phyloP scores from a whole-genome alignment of 2,113 vertebrate species.

The Climacteris rufus region DNA sequence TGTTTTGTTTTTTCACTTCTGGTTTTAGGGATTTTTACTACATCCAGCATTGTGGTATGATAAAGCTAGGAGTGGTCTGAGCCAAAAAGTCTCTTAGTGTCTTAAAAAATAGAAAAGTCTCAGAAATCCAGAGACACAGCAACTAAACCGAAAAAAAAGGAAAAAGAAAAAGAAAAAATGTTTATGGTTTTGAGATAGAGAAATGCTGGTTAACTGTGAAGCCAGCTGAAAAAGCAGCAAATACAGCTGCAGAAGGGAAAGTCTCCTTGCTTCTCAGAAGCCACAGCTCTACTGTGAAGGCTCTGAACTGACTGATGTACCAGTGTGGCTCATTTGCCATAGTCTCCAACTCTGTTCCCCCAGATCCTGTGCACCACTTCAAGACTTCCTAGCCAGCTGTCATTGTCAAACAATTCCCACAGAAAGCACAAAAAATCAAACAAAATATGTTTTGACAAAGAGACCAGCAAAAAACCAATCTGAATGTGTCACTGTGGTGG shows the following conservation, averaged over 20 bases:
- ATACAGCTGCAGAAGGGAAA: not conserved
- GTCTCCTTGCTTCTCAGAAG: not conserved
- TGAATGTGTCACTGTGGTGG: not conserved
- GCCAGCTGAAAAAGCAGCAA: not conserved
- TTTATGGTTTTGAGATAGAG: not conserved
- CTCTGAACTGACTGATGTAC: not conserved
- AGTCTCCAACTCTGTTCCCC: not conserved
- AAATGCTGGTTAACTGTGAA: not conserved
- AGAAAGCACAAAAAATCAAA: not conserved
- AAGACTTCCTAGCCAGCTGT: not conserved
- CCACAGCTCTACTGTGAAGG: not conserved
- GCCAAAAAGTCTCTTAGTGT: not conserved
- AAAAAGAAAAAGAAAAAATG: not conserved
- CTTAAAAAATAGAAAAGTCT: not conserved
- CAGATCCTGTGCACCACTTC: not conserved
- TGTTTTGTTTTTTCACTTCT: not conserved
- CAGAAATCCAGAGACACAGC: not conserved
- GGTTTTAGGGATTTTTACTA: not conserved
- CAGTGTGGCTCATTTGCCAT: not conserved
- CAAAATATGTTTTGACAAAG: not conserved
- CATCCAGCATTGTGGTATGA: fast-evolving
- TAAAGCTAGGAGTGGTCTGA: not conserved
- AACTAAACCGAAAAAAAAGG: not conserved
- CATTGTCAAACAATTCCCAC: not conserved
- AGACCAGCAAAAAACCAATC: not conserved